These are phyloP conservation scores for Xenops minutus DNA, from an alignment of 2,797 vertebrate genomes.

Conservation along the genomic window DNA sequence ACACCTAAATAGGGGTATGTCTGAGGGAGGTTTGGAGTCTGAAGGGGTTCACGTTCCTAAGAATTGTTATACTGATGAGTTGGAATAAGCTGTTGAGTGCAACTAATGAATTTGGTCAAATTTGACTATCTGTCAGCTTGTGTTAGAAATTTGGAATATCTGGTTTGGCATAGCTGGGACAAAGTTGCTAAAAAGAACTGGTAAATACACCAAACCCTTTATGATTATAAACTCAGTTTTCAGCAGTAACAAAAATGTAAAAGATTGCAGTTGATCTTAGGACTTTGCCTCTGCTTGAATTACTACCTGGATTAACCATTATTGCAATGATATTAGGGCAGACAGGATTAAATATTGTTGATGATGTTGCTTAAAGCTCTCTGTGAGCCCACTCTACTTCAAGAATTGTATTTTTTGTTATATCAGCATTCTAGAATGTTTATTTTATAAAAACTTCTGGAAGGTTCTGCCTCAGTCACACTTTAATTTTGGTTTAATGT, in stretches of 20 bases:
- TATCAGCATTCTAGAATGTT: too few species aligned
- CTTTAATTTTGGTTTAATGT: not conserved
- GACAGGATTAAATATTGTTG: not conserved
- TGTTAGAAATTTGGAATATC: not conserved
- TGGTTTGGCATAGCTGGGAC: not conserved
- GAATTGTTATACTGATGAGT: not conserved
- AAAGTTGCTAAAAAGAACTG: not conserved
- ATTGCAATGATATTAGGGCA: not conserved
- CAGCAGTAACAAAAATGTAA: not conserved
- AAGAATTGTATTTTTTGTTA: not conserved
- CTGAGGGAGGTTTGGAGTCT: not conserved
- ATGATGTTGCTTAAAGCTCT: not conserved
- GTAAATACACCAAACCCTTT: not conserved
- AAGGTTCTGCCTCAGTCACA: not conserved
- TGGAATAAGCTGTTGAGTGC: not conserved
- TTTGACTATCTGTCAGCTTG: not conserved
- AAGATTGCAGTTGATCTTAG: not conserved
- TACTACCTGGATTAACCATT: not conserved
- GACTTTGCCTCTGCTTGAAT: not conserved
- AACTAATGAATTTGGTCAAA: not conserved
- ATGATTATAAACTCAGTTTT: not conserved
- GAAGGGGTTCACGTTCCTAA: accelerated
- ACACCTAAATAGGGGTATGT: not conserved
- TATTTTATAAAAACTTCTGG: not conserved
- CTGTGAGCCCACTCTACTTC: not conserved